Conservation (phyloP, 2,888 invertebrate genomes). For the Reticulitermes lucifugus region DNA sequence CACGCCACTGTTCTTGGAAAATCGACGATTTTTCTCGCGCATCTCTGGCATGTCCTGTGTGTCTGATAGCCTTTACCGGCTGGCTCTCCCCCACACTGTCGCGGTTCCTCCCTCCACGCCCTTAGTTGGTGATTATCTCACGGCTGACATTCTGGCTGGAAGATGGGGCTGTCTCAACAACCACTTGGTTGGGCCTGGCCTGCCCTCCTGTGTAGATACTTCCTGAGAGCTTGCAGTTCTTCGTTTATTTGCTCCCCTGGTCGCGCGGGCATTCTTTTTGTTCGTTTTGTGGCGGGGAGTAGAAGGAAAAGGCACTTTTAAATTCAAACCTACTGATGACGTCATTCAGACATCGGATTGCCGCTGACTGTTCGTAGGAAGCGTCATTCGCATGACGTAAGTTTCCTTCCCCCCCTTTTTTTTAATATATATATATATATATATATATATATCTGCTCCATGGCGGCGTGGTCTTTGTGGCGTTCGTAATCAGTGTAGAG, state of each 20-base stretch:
- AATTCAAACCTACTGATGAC: slow-evolving; percentile 22
- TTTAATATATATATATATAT: too few species aligned
- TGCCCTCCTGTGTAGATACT: background rate
- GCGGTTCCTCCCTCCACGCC: slow-evolving; percentile 2
- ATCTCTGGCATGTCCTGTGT: background rate
- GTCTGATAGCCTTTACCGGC: background rate
- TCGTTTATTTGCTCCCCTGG: background rate
- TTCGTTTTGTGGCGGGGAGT: background rate
- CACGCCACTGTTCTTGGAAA: slow-evolving; percentile 23
- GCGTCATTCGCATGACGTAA: slow-evolving; percentile 3
- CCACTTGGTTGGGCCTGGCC: background rate
- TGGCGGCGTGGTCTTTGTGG: background rate
- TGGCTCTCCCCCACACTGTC: background rate
- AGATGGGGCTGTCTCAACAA: background rate
- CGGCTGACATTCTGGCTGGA: background rate
- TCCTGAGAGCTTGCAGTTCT: background rate
- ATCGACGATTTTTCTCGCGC: slow-evolving; percentile 30
- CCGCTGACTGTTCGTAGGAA: background rate
- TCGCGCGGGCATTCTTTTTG: background rate
- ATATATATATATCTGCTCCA: background rate
- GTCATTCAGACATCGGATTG: background rate
- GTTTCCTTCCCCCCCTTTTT: background rate
- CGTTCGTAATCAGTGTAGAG: background rate
- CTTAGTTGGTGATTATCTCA: background rate
- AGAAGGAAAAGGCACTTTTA: slow-evolving; percentile 9